Base-by-base conservation (phyloP, 2,888 invertebrate genomes). In the Cerceris rybyensis region DNA sequence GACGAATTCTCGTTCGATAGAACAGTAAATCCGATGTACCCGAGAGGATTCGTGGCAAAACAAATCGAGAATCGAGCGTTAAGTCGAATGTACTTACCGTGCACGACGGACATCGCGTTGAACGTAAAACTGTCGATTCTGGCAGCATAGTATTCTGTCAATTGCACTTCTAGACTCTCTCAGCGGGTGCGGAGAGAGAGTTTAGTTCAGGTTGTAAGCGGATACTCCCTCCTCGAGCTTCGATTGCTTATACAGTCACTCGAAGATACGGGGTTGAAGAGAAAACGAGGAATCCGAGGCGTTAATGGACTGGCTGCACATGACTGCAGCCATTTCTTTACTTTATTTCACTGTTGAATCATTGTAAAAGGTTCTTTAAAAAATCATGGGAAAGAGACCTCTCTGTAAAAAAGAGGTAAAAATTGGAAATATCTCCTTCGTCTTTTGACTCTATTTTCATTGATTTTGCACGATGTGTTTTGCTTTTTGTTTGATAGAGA, bases 241-340 rank as follows among this genome's bases (percentile, higher is more conserved):
- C 50, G 41, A 68, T 60, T 46, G 43, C 43, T 66, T 66, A 66
- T 66, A 13, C 55, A 66, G 17, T 28, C 43, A 13, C 28, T 46
- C 46, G 13, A 17, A 57, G n/a, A 43, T 8, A n/a, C 17, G 9
- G 43, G 39, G 43, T n/a, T 54, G 16, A 13, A 8, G 16, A 13
- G 16, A 13, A 28, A 16, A 42, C 13, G 16, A 9, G 28, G 55
- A 16, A 66, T 17, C 8, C 8, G 8, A 17, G 13, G 9, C 43
- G 14, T 0, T 55, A 46, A 57, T 46, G 39, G 42, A 52, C 13
- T 17, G 16, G 52, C 39, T 64, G 11, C 14, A 50, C 9, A 2
- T 39, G 14, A 39, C 50, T 39, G 13, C n/a, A 14, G 64, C 11
- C 6, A 64, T 64, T 63, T 50, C 50, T 50, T n/a, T n/a, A 46